A percentile compares a stretch with the other conserved stretches of the same genome.
Evolutionary conservation across 2,797 vertebrate genomes (phyloP).

Genomic region (Telmatherina bonti): DNA sequence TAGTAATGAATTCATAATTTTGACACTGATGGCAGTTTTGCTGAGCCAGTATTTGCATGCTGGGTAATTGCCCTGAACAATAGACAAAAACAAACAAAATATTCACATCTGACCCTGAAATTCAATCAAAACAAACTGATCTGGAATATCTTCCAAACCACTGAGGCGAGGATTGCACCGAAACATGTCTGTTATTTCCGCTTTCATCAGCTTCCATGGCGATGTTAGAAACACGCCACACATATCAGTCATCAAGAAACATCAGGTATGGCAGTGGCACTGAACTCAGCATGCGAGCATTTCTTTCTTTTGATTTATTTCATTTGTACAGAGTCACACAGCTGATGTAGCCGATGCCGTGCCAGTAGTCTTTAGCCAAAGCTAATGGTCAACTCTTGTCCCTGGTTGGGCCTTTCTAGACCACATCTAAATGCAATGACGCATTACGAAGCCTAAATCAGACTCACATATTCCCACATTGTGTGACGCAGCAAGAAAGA

Average conservation of each 20-base stretch:
- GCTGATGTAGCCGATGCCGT: too few species aligned
- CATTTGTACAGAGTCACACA: too few species aligned
- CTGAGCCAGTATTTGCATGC: conserved; percentile 10
- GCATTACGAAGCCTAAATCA: too few species aligned
- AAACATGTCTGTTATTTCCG: conserved; percentile 1
- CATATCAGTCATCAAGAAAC: conserved; percentile 39
- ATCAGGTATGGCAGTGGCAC: conserved; percentile 23
- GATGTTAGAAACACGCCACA: conserved; percentile 17
- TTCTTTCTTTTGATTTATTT: too few species aligned
- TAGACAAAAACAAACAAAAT: conserved; percentile 4
- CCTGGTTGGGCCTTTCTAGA: too few species aligned
- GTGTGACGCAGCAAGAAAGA: conserved; percentile 17
- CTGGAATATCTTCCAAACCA: conserved; percentile 25
- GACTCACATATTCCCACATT: conserved; percentile 20
- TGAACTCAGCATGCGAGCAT: conserved; percentile 1
- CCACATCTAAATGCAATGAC: too few species aligned
- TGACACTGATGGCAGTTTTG: neutral
- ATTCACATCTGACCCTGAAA: neutral
- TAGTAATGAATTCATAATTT: conserved; percentile 1
- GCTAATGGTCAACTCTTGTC: too few species aligned
- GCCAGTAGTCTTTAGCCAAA: too few species aligned
- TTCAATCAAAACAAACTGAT: neutral
- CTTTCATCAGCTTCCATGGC: conserved; percentile 12
- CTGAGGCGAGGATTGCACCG: neutral
- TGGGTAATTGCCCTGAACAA: neutral